phyloP scores from a whole-genome alignment of 2,113 vertebrate genomes.

The Pelmatolapia mariae region DNA sequence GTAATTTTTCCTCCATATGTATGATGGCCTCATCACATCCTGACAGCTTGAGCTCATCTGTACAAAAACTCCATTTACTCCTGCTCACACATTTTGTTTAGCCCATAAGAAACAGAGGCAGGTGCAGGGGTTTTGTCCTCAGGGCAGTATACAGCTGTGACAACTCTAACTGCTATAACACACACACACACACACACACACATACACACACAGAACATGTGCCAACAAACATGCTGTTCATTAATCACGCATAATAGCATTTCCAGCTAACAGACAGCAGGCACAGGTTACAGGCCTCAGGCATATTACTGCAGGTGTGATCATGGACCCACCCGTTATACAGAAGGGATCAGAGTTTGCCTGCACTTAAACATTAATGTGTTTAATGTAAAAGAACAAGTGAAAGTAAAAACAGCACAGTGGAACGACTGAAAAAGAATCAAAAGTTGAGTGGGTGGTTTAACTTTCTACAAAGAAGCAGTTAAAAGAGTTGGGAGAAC shows the following conservation, averaged over 20 bases:
- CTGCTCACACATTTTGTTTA: constrained; percentile 32
- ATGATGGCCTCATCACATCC: background rate
- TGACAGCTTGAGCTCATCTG: constrained; percentile 9
- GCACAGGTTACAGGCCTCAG: constrained; percentile 39
- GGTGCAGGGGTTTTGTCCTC: constrained; percentile 47
- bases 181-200: background rate
- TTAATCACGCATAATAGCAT: constrained; percentile 34
- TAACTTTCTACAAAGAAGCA: background rate
- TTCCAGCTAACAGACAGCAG: constrained; percentile 46
- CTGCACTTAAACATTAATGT: background rate
- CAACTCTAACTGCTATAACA: constrained; percentile 31
- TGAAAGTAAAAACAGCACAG: background rate
- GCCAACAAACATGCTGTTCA: constrained; percentile 12
- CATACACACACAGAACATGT: constrained; percentile 1
- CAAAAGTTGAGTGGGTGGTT: background rate
- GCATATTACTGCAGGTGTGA: background rate
- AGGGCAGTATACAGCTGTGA: constrained; percentile 20
- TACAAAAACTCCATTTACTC: background rate
- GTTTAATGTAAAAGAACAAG: background rate
- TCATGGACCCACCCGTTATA: background rate
- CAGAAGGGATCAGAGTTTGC: background rate
- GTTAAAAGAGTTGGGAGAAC: background rate
- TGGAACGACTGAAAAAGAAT: background rate
- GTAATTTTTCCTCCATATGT: background rate
- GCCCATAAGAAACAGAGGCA: constrained; percentile 50